Base-by-base conservation (phyloP, 2,888 invertebrate species). In the Pediacus dermestoides region DNA sequence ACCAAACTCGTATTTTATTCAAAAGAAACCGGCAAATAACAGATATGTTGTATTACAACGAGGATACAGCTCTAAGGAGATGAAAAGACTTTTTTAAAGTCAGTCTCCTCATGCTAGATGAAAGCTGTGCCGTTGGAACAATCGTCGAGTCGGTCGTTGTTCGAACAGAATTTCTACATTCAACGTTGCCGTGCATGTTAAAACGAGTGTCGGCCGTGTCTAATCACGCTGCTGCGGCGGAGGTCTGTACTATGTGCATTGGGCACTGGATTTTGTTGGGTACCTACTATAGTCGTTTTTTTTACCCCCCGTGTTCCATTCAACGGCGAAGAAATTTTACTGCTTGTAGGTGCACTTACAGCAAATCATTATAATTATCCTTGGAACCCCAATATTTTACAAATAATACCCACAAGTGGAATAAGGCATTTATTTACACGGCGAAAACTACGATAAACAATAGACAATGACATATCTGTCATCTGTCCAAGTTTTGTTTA, bases 31-130 rank as follows among this genome's bases (percentile, higher is more conserved):
- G 61, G 63, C 63, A 60, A 63, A 65, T 66, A 65, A 65, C 63
- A 63, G 63, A 65, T 65, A 64, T 58, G 64, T 65, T 65, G 64
- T 66, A 66, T 63, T 66, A 66, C 66, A 65, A 60, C 58, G 57
- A 57, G 60, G 53, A 62, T 61, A 63, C 55, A 55, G 56, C 52
- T 49, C 49, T 41, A 42, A 51, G 48, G 48, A 55, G 64, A 66
- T 64, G 64, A 64, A 64, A 64, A 64, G 63, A 61, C 57, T 63
- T 64, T 64, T 64, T 66, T 61, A 57, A 63, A 60, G 64, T 65
- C 63, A 57, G 53, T 55, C 55, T 56, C 50, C 53, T 53, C 52
- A 46, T 44, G 45, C 49, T 48, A 53, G 54, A 57, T 57, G 55
- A 63, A 58, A 60, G 58, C 58, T 46, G 53, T 60, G 64, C 66